These are phyloP conservation scores for Paratrypauchen microcephalus DNA, from an alignment of 2,797 vertebrate species.

Conservation along the genomic window DNA sequence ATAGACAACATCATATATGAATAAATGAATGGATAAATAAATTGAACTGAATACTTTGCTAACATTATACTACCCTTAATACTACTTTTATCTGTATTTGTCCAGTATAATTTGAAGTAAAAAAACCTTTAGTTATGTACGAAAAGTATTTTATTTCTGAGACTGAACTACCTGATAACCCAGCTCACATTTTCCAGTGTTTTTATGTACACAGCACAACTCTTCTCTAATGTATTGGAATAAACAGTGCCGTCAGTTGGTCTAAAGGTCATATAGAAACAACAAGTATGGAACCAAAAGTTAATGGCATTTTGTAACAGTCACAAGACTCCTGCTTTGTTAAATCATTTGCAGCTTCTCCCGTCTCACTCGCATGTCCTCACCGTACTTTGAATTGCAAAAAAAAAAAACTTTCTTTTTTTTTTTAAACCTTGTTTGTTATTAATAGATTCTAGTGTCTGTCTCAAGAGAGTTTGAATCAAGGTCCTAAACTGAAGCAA, in stretches of 20 bases:
- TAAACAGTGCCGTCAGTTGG: conserved; percentile 60
- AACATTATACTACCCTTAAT: too few species aligned
- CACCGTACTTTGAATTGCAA: conserved; percentile 2
- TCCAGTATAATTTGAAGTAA: too few species aligned
- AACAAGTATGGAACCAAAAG: conserved; percentile 63
- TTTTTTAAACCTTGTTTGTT: conserved; percentile 2
- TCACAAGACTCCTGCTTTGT: conserved; percentile 22
- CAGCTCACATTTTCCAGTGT: conserved; percentile 38
- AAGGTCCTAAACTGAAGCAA: not conserved
- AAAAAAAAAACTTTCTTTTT: not conserved
- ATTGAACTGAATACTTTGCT: too few species aligned
- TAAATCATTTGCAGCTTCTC: conserved; percentile 28
- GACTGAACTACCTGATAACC: not conserved
- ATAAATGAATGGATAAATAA: too few species aligned
- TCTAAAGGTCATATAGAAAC: conserved; percentile 56
- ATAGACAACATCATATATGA: too few species aligned
- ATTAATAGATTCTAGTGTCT: conserved; percentile 1
- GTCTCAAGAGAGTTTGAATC: conserved; percentile 5
- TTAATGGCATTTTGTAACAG: conserved; percentile 12
- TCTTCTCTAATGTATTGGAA: conserved; percentile 57
- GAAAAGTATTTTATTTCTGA: not conserved
- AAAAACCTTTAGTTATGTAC: too few species aligned
- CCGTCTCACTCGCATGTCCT: not conserved
- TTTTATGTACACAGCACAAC: conserved; percentile 56
- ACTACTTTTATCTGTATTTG: too few species aligned